Conservation (phyloP, 2,888 invertebrate genomes). For the Clostera curtula region DNA sequence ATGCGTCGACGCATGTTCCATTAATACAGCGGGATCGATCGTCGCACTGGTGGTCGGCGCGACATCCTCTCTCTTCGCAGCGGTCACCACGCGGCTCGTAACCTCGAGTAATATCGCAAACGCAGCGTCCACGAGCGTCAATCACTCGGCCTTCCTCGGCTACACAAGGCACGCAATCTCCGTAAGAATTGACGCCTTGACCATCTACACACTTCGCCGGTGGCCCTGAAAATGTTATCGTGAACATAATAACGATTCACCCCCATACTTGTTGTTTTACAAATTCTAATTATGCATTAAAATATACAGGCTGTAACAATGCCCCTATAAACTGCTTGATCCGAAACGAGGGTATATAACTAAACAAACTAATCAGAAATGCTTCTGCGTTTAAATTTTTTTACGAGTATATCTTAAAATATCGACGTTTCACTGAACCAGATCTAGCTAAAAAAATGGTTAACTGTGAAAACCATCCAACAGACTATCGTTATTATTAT, state of each 20-base stretch:
- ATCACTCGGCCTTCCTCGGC: constrained; percentile 82
- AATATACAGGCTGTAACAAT: no score
- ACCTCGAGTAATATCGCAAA: constrained; percentile 86
- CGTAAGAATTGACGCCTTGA: constrained; percentile 83
- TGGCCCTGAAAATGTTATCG: constrained; percentile 33
- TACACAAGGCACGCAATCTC: constrained; percentile 85
- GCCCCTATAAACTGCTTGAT: no score
- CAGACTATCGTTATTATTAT: no score
- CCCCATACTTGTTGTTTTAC: no score
- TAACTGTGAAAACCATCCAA: no score
- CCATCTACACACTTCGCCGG: constrained; percentile 84
- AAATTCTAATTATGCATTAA: no score
- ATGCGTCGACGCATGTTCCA: constrained; percentile 87
- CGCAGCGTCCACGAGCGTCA: constrained; percentile 85
- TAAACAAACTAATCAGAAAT: no score
- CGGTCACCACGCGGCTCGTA: constrained; percentile 85
- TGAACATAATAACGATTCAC: neutral
- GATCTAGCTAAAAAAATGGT: no score
- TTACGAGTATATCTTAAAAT: no score
- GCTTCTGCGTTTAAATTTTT: no score
- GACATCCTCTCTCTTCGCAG: constrained; percentile 85
- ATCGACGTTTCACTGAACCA: no score
- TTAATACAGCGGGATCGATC: constrained; percentile 86
- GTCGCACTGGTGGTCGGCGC: constrained; percentile 82
- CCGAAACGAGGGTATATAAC: no score